A percentile compares a stretch with the other conserved stretches of the same genome.
Conservation (phyloP, 2,797 vertebrate species). For the Arrhamphus sclerolepis region DNA sequence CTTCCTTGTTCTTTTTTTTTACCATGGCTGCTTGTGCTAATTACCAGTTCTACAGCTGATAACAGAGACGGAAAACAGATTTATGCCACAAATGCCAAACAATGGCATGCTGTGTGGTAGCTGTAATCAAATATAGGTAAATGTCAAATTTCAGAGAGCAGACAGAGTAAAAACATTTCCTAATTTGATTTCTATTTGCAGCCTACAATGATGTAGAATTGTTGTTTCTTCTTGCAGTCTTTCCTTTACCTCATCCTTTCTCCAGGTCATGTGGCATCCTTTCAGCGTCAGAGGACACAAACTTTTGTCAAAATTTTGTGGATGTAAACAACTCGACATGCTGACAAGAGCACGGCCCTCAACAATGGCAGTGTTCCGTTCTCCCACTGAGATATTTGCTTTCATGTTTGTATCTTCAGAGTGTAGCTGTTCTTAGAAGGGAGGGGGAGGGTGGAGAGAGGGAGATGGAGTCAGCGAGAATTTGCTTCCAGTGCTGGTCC, state of each 20-base stretch:
- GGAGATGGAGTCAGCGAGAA: background rate
- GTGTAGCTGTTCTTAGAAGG: slow-evolving; percentile 37
- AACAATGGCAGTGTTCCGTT: slow-evolving; percentile 48
- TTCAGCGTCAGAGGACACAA: slow-evolving; percentile 44
- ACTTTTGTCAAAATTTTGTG: slow-evolving; percentile 55
- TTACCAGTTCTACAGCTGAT: slow-evolving; percentile 32
- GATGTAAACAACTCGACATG: slow-evolving; percentile 69
- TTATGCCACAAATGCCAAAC: slow-evolving; percentile 23
- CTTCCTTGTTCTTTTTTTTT: slow-evolving; percentile 33
- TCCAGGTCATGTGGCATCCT: slow-evolving; percentile 46
- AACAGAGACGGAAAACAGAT: slow-evolving; percentile 30
- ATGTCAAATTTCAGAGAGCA: slow-evolving; percentile 16
- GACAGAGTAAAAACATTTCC: slow-evolving; percentile 12
- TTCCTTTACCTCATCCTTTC: slow-evolving; percentile 10
- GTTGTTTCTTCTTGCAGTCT: slow-evolving; percentile 10
- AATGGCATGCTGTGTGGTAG: slow-evolving; percentile 4
- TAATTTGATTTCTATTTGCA: slow-evolving; percentile 40
- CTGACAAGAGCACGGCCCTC: slow-evolving; percentile 56
- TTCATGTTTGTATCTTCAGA: slow-evolving; percentile 70
- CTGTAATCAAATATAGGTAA: slow-evolving; percentile 40
- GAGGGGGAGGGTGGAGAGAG: background rate
- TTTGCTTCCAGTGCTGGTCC: slow-evolving; percentile 61
- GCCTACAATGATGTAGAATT: background rate
- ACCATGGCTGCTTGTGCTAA: slow-evolving; percentile 39
- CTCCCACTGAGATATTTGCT: slow-evolving; percentile 59